Evolutionary conservation across 2,113 vertebrate species (phyloP), one percentile per base, ranked within the genome.

Genomic region (Corythornis madagascariensis): DNA sequence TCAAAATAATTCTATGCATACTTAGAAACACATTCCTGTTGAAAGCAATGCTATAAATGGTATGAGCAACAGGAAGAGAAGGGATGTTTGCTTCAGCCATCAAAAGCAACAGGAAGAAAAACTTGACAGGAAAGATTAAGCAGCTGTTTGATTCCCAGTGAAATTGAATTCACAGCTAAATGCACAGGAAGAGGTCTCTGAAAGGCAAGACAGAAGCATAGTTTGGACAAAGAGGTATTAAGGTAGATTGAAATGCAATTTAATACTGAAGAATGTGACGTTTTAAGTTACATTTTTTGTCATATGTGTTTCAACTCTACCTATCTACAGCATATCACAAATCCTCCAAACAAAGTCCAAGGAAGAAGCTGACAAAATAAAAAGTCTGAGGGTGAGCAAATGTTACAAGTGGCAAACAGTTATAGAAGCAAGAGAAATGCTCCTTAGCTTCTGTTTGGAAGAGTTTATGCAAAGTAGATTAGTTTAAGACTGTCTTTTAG

Each of bases 81-180:
- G 45, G 9, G 16, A 69, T 50, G 33, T 45, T 87, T 55, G 12
- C 74, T 83, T 89, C 82, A 92, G 74, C 78, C 67, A 66, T 89
- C 85, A 93, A 87, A 92, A 79, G 71, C 63, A 79, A 66, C 3
- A 1, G 50, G 26, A 86, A 40, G 76, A 94, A 84, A 45, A 85
- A 61, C 74, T 80, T 87, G 84, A 93, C 89, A 91, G 79, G 28
- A 87, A 91, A 93, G 87, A 95, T 93, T 85, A 94, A 72, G 82
- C 81, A 93, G 59, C 63, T 89, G 42, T 65, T 92, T 69, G 87
- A 87, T 50, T 91, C 75, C 56, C 0, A 5, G 10, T 50, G 55
- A 92, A 96, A 94, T 50, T 80, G 33, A 92, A 93, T 92, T 92
- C 38, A 59, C 35, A 16, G 59, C 71, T 92, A 92, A 91, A 87